phyloP scores from a whole-genome alignment of 2,113 vertebrate species.

The Pseudorasbora parva region DNA sequence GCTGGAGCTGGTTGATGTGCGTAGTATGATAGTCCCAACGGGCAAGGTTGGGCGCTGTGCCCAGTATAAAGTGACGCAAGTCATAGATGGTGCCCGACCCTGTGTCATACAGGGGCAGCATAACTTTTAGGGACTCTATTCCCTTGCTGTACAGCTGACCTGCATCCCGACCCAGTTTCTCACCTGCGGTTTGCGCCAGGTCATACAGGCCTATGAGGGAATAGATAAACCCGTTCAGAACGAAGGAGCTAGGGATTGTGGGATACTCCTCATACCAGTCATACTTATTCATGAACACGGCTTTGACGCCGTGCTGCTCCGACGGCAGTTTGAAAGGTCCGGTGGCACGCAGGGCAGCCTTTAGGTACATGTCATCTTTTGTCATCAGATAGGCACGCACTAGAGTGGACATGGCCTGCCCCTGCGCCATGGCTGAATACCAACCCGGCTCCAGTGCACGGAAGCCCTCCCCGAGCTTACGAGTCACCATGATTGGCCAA shows the following conservation, averaged over 20 bases:
- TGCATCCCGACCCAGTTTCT: constrained; percentile 85
- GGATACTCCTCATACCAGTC: constrained; percentile 99
- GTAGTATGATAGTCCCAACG: constrained; percentile 99
- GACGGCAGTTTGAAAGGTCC: constrained; percentile 89
- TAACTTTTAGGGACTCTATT: constrained; percentile 94
- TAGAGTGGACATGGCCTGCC: constrained; percentile 95
- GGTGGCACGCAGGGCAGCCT: constrained; percentile 85
- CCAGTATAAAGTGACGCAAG: constrained; percentile 94
- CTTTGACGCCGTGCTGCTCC: constrained; percentile 91
- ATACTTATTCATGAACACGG: constrained; percentile 91
- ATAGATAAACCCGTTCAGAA: constrained; percentile 98
- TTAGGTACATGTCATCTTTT: constrained; percentile 86
- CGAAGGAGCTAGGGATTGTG: constrained; percentile 93
- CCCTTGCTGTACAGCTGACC: constrained; percentile 85
- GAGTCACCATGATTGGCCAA: constrained; percentile 97
- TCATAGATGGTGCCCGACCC: constrained; percentile 97
- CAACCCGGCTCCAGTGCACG: constrained; percentile 92
- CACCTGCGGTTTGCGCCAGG: constrained; percentile 90
- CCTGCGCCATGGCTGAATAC: constrained; percentile 99
- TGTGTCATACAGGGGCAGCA: constrained; percentile 95
- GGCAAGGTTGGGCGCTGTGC: constrained; percentile 93
- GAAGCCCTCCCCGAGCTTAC: constrained; percentile 95
- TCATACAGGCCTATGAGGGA: constrained; percentile 93
- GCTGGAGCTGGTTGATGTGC: constrained; percentile 98
- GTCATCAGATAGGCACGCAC: constrained; percentile 92